Evolutionary conservation across 2,113 vertebrate species (phyloP).

Genomic region (Otis tarda): DNA sequence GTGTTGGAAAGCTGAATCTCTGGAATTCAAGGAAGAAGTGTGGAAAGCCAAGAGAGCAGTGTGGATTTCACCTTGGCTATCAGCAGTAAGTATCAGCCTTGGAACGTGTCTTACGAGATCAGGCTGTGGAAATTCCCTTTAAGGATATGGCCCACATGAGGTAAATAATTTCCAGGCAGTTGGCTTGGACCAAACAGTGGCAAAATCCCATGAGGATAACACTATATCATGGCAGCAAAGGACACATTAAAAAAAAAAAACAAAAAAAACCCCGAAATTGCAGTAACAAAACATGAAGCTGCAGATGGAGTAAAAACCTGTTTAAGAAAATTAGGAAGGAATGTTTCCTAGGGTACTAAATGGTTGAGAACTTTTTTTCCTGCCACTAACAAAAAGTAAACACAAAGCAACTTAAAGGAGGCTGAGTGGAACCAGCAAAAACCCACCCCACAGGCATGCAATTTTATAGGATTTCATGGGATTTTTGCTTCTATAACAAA

Average conservation of each 20-base stretch:
- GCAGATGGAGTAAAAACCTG: background rate
- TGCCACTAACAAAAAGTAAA: background rate
- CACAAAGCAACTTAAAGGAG: background rate
- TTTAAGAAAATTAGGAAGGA: background rate
- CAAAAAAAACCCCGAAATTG: background rate
- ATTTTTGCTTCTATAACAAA: background rate
- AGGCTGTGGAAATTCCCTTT: background rate
- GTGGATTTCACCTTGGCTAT: conserved; percentile 29
- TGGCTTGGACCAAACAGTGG: background rate
- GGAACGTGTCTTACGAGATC: background rate
- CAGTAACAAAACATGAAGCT: background rate
- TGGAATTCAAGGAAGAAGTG: conserved; percentile 16
- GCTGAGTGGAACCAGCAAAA: background rate
- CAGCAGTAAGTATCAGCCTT: conserved; percentile 1
- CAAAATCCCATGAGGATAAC: background rate
- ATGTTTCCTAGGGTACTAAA: background rate
- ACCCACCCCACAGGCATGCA: background rate
- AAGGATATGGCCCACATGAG: background rate
- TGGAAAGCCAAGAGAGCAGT: conserved; percentile 14
- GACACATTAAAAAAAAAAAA: background rate
- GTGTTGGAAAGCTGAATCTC: conserved; percentile 11
- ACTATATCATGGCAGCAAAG: background rate
- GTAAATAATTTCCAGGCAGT: background rate
- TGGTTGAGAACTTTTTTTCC: background rate
- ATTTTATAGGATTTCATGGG: background rate